phyloP scores from a whole-genome alignment of 1,140 invertebrate genomes.

The Notospermus geniculatus region DNA sequence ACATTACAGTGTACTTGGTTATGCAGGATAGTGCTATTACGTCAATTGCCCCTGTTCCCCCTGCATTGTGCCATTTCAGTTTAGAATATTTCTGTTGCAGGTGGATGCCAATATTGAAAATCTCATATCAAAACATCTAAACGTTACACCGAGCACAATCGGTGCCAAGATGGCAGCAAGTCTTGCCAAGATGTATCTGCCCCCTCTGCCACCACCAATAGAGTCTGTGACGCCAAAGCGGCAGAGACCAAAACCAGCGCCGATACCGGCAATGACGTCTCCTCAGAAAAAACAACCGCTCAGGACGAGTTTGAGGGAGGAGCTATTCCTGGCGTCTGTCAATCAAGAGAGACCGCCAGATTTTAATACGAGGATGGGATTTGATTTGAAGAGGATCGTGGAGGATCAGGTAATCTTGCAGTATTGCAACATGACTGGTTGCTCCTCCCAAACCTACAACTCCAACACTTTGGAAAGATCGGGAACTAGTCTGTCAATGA shows the following conservation, averaged over 20 bases:
- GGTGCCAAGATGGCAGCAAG: slow-evolving; percentile 39
- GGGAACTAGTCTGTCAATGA: too few species aligned
- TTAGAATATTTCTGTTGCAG: slow-evolving; percentile 22
- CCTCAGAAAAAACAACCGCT: slow-evolving; percentile 23
- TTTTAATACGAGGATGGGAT: slow-evolving; percentile 43
- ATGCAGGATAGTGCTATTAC: too few species aligned
- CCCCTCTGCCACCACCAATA: slow-evolving; percentile 43
- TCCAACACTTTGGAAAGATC: too few species aligned
- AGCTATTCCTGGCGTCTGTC: slow-evolving; percentile 43
- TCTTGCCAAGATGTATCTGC: slow-evolving; percentile 44
- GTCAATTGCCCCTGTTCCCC: too few species aligned
- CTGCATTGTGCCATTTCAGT: too few species aligned
- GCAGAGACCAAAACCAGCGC: slow-evolving; percentile 16
- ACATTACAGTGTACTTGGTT: too few species aligned
- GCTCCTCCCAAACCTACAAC: too few species aligned
- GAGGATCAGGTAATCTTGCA: slow-evolving; percentile 56
- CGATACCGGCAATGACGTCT: slow-evolving; percentile 7
- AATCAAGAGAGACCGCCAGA: slow-evolving; percentile 40
- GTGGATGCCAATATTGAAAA: slow-evolving; percentile 42
- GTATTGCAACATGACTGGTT: too few species aligned
- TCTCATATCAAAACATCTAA: slow-evolving; percentile 28
- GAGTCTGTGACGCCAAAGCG: slow-evolving; percentile 15
- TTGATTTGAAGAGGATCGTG: slow-evolving; percentile 49
- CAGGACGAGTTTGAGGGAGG: slow-evolving; percentile 46
- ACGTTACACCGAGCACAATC: slow-evolving; percentile 24